Conservation (phyloP, 2,888 invertebrate species). For the Dynastes tityus region DNA sequence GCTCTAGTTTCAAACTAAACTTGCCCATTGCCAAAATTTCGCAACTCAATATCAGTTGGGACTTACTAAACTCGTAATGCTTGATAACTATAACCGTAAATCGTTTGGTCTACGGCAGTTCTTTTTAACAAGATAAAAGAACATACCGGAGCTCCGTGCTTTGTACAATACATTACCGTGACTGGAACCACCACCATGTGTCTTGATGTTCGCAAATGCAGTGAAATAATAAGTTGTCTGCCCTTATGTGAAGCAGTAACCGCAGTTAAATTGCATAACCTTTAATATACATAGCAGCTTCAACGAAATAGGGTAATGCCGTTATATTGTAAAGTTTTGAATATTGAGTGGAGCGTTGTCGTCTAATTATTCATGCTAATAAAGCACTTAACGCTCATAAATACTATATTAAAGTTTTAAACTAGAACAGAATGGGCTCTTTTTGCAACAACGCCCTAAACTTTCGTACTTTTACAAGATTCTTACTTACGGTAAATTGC, state of each 20-base stretch:
- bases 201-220: slow-evolving; percentile 18
- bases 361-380: not conserved
- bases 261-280: not conserved
- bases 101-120: too few species aligned
- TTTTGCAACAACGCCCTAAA: not conserved
- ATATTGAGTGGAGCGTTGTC: not conserved
- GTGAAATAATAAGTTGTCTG: not conserved
- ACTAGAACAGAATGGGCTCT: not conserved
- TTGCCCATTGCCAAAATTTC: too few species aligned
- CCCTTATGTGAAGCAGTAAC: not conserved
- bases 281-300: not conserved
- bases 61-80: too few species aligned
- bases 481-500: not conserved
- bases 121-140: too few species aligned
- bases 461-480: slow-evolving; percentile 4
- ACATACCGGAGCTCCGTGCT: not conserved
- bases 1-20: too few species aligned
- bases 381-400: not conserved
- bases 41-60: too few species aligned
- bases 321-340: not conserved
- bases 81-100: too few species aligned
- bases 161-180: not conserved
- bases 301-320: not conserved
- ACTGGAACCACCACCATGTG: not conserved
- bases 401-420: not conserved